phyloP scores from a whole-genome alignment of 2,888 invertebrate genomes.

The Macropis europaea region DNA sequence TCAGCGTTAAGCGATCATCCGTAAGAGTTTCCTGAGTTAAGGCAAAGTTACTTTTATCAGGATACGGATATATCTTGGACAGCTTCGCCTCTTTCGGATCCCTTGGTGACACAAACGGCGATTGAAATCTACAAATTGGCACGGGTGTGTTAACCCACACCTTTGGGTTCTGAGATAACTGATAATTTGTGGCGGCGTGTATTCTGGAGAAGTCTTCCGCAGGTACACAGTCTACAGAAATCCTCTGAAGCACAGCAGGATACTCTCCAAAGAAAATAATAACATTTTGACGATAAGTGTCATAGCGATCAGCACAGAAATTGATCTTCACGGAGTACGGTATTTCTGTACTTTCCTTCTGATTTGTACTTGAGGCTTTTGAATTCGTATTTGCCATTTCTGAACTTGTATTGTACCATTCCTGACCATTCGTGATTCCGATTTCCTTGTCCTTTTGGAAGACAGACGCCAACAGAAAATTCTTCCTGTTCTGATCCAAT shows the following conservation, averaged over 20 bases:
- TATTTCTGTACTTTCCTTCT: not conserved
- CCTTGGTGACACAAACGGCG: constrained; percentile 81
- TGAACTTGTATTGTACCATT: constrained; percentile 61
- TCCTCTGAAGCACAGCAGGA: constrained; percentile 84
- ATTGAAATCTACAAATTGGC: constrained; percentile 81
- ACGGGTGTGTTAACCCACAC: constrained; percentile 79
- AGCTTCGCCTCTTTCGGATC: constrained; percentile 75
- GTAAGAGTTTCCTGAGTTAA: constrained; percentile 86
- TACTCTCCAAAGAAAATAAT: constrained; percentile 88
- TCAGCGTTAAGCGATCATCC: constrained; percentile 83
- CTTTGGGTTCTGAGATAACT: constrained; percentile 84
- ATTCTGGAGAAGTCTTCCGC: constrained; percentile 85
- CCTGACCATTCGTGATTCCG: constrained; percentile 61
- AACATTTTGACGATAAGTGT: constrained; percentile 89
- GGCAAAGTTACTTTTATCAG: constrained; percentile 84
- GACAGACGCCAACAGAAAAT: constrained; percentile 67
- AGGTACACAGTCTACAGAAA: constrained; percentile 89
- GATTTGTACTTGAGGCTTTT: not conserved
- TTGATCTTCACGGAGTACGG: constrained; percentile 35
- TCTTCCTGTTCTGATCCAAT: constrained; percentile 62
- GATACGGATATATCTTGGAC: constrained; percentile 83
- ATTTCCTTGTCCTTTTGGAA: constrained; percentile 25
- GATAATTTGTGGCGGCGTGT: constrained; percentile 84
- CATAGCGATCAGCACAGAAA: constrained; percentile 80
- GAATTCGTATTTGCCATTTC: too few relatives aligned